Percentiles rank a stretch among this genome's conserved stretches.
Evolutionary conservation across 2,113 vertebrate species (phyloP).

Genomic region (Brevimyrus niger): DNA sequence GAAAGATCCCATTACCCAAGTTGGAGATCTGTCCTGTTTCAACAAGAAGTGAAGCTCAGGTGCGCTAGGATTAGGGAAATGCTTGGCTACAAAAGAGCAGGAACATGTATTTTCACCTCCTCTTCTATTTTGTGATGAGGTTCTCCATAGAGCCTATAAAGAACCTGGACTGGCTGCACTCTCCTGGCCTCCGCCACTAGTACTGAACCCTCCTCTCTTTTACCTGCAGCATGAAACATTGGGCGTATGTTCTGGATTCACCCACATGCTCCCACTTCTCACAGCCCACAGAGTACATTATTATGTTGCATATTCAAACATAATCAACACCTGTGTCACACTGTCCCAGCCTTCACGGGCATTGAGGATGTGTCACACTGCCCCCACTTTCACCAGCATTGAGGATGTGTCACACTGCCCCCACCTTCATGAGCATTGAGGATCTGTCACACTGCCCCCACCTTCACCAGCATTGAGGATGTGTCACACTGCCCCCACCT

Average conservation of each 20-base stretch:
- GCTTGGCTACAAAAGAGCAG: not conserved
- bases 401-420: too few species aligned
- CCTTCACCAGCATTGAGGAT: too few species aligned
- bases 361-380: not conserved
- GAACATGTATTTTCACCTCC: not conserved
- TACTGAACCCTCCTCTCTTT: not conserved
- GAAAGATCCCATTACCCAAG: constrained; percentile 23
- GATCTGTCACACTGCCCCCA: too few species aligned
- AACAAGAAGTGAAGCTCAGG: constrained; percentile 2
- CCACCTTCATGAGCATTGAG: too few species aligned
- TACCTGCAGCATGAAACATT: not conserved
- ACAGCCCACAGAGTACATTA: not conserved
- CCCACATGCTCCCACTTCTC: not conserved
- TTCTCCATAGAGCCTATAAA: not conserved
- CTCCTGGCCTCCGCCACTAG: not conserved
- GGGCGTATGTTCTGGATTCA: not conserved
- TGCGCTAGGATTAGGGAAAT: not conserved
- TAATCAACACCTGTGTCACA: not conserved
- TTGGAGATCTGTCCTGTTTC: constrained; percentile 16
- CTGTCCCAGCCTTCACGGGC: not conserved
- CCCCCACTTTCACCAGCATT: too few species aligned
- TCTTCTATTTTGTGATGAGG: not conserved
- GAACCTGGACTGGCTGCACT: not conserved
- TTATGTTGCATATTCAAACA: not conserved
- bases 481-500: too few species aligned